Evolutionary conservation across 2,113 vertebrate genomes (phyloP).

Genomic region (Zootoca vivipara): DNA sequence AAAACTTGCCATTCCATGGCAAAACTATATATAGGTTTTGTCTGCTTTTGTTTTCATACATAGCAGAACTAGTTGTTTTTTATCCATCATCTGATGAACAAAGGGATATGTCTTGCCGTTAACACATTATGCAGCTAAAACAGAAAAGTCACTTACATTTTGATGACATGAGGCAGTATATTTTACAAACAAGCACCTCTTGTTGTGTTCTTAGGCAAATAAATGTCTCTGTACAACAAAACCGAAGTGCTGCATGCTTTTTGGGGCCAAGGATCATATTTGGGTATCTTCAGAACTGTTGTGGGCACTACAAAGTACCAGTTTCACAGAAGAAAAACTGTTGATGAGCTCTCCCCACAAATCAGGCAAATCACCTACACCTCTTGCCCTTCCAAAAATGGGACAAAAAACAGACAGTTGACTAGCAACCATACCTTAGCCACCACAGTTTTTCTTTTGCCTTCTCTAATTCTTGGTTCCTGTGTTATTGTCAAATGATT

Average conservation of each 20-base stretch:
- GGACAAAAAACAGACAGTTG: no score
- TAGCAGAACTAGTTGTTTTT: neutral
- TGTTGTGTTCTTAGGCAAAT: neutral
- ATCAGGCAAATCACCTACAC: no score
- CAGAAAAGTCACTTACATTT: neutral
- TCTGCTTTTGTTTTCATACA: neutral
- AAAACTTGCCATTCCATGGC: neutral
- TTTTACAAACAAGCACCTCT: neutral
- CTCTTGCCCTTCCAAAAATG: neutral
- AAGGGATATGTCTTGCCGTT: neutral
- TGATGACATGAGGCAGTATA: neutral
- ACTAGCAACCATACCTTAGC: neutral
- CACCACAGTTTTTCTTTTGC: neutral
- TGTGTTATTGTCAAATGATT: neutral
- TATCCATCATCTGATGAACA: neutral
- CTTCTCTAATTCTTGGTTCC: neutral
- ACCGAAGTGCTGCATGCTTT: neutral
- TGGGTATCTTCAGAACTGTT: no score
- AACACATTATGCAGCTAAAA: neutral
- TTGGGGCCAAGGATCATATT: no score
- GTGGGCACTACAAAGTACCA: no score
- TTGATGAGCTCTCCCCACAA: no score
- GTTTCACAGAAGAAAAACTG: no score
- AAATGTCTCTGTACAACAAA: neutral
- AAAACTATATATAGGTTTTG: no score